Evolutionary conservation across 1,140 invertebrate genomes (phyloP), one percentile per base, ranked within the genome.

Genomic region (Drosophila nebulosa): DNA sequence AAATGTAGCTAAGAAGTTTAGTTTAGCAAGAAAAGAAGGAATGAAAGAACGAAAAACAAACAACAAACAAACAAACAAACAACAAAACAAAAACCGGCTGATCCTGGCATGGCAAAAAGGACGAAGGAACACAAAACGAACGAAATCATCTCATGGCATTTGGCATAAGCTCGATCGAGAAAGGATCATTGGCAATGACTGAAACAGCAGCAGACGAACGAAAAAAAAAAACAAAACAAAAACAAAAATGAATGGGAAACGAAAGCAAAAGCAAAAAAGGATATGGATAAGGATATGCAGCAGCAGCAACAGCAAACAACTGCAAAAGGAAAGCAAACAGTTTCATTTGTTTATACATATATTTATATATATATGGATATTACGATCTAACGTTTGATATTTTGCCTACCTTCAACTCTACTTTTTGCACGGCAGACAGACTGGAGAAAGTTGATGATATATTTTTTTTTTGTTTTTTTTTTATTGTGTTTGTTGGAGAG

Each of bases 51-150:
- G 39, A 46, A 46, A 21, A 75, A 71, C 70, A 67, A 78, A 71
- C 67, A 67, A 69, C 64, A 74, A 74, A 71, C 74, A 69, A 86
- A 77, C 51, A 64, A 69, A 70, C 69, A 78, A 66, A 74, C 74
- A 69, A 69, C 59, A 85, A 51, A 21, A 2, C 21, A 9, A 39
- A 50, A 22, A 74, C 81, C 78, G 81, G 81, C 81, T 85, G 81
- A 85, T 85, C 83, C 81, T 85, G 81, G 83, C 81, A 86, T 88
- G 81, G 81, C 83, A 88, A 46, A 35, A 42, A 75, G 81, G 81
- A 88, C 83, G 83, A 86, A 88, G 78, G 74, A 86, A 27, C 46
- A 42, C 39, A 46, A 58, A 55, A 59, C 46, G 32, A 72, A 46
- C 16, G 39, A 27, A 58, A 63, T 30, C 32, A 69, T 53, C 69